Base-by-base conservation (phyloP, 2,113 vertebrate genomes). In the Pithys albifrons region DNA sequence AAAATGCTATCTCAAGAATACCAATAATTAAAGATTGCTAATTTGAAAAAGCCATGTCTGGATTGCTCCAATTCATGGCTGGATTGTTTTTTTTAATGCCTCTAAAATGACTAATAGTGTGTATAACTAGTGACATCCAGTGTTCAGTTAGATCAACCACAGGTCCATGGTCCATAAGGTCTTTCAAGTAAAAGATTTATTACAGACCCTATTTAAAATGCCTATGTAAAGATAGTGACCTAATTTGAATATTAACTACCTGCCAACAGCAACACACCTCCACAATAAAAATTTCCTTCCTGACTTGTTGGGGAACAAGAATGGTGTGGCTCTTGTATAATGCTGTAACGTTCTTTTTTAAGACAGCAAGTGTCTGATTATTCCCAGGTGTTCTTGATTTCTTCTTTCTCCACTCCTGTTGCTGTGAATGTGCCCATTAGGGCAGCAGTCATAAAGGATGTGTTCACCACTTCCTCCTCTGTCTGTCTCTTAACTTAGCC, bases 231-330 rank as follows among this genome's bases (percentile, higher is more conserved):
- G 97, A 97, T 91, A 96, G 96, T 89, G 85, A 84, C 46, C 92
- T 97, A 91, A 98, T 98, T 95, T 98, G 96, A 98, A 98, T 98
- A 98, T 97, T 98, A 98, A 97, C 94, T 97, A 97, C 93, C 96
- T 98, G 97, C 94, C 95, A 97, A 96, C 88, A 98, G 95, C 96
- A 97, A 97, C 97, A 98, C 97, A 98, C 97, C 91, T 97, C 84
- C 95, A 96, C 96, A 92, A 97, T 98, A 98, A 98, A 98, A 95
- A 89, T 97, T 98, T 97, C 95, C 97, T 98, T 98, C 98, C 98
- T 98, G 97, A 70, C 93, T 91, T 94, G 93, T 74, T 96, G 97
- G 89, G 94, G 94, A 97, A 74, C 86, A 95, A 97, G 96, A 96
- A 97, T 61, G 94, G 97, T 97, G 95, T 96, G 96, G 87, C 78